Base-by-base conservation (phyloP, 1,140 invertebrate genomes). In the Melanaphis sacchari region DNA sequence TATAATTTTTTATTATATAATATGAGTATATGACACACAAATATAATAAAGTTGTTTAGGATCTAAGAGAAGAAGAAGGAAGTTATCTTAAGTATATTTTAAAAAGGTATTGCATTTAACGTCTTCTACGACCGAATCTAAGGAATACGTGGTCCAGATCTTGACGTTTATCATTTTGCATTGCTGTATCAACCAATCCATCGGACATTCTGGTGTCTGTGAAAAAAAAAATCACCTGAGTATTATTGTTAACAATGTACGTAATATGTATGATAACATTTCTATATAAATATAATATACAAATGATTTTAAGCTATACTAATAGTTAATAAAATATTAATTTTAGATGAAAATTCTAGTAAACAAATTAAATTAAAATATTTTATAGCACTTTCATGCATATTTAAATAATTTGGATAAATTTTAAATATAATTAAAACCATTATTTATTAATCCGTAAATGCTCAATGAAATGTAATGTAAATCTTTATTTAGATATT, bases 81-180 rank as follows among this genome's bases (percentile, higher is more conserved):
- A 93, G 81, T 93, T 93, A 84, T 93, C 91, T 93, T 93, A 93
- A 52, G 46, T 54, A 54, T 92, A 46, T 92, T 81, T 82, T 81
- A 36, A 36, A 82, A 82, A 46, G 24, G 21, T 4, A 4, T 40
- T 15, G 11, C n/a, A 46, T 59, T 92, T 85, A 94, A 94, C 93
- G 93, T 89, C 96, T 96, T 94, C 97, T 96, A 95, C 97, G 96
- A 76, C 97, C 97, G 95, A 98, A 98, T 94, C 97, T 96, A 88
- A 98, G 96, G 95, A 98, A 98, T 90, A 97, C 97, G 95, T 98
- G 97, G 93, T 97, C 97, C 52, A 97, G 96, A 95, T 98, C 97
- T 95, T 98, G 97, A 92, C 97, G 96, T 95, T 98, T 98, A 90
- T 97, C 96, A 82, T 93, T 93, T 85, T 93, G 91, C 66, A 93